These are phyloP conservation scores for Crypturellus tataupa DNA, from an alignment of 2,797 vertebrate genomes.

Conservation along the genomic window DNA sequence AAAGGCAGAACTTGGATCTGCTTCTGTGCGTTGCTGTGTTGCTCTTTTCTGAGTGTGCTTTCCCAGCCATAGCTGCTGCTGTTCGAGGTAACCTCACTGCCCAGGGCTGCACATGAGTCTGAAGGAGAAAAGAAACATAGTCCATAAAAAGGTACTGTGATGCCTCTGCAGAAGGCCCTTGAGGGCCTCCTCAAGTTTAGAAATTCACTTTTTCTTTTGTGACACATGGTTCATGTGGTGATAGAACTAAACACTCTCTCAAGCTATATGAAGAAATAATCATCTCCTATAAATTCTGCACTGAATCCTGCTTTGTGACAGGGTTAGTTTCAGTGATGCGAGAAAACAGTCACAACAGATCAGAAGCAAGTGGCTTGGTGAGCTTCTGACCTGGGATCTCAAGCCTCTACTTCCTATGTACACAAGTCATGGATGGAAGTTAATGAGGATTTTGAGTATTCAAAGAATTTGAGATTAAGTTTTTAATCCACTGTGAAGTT, in stretches of 20 bases:
- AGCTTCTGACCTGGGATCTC: neutral
- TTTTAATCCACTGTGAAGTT: neutral
- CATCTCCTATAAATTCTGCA: rapidly evolving
- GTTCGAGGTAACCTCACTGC: neutral
- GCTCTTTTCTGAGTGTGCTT: neutral
- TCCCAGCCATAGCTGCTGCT: neutral
- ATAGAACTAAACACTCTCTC: neutral
- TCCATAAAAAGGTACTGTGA: neutral
- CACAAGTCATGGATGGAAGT: neutral
- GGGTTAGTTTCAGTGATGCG: rapidly evolving
- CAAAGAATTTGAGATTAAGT: neutral
- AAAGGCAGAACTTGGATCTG: neutral
- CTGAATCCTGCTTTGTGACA: neutral
- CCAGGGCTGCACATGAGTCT: neutral
- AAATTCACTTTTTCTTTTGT: neutral
- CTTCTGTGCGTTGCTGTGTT: neutral
- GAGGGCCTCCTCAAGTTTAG: neutral
- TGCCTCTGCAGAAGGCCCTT: neutral
- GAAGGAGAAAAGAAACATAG: neutral
- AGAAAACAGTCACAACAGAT: neutral
- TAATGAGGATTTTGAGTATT: slow-evolving; percentile 8
- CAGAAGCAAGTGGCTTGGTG: neutral
- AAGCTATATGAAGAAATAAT: neutral
- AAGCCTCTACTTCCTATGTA: neutral
- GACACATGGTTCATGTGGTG: neutral